Conservation (phyloP, 23 tunicate species). For the Clavelina lepadiformis region DNA sequence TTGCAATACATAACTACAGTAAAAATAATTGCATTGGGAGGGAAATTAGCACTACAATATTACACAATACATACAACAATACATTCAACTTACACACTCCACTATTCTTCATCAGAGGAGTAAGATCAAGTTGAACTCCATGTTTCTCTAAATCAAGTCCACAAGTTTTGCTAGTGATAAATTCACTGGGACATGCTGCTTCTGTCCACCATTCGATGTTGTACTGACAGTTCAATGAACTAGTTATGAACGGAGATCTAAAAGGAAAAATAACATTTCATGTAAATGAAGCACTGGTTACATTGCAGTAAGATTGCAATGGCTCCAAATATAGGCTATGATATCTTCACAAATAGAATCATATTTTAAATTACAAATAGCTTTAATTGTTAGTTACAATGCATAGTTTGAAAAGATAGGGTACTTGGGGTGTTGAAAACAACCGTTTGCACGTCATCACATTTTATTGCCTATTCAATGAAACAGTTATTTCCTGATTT, state of each 20-base stretch:
- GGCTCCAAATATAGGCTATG: background rate
- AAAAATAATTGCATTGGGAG: too few relatives aligned
- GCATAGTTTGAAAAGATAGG: too few relatives aligned
- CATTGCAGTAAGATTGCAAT: background rate
- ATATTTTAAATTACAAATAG: background rate
- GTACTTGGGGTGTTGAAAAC: too few relatives aligned
- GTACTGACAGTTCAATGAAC: slow-evolving; percentile 68
- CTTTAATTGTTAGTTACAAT: background rate
- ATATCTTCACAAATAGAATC: background rate
- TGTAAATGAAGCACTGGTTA: background rate
- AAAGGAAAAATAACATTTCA: background rate
- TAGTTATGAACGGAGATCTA: slow-evolving; percentile 54
- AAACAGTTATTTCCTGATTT: too few relatives aligned
- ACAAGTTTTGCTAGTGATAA: slow-evolving; percentile 37
- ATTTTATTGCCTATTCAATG: too few relatives aligned
- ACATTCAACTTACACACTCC: too few relatives aligned
- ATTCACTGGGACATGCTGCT: slow-evolving; percentile 59
- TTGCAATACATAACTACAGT: too few relatives aligned
- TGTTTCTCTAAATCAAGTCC: slow-evolving; percentile 31
- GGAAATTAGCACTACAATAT: too few relatives aligned
- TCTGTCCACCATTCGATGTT: slow-evolving; percentile 85
- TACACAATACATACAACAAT: too few relatives aligned
- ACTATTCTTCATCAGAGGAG: slow-evolving; percentile 33
- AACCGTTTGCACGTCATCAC: too few relatives aligned
- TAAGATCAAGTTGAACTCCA: slow-evolving; percentile 58